Base-by-base conservation (phyloP, 2,113 vertebrate genomes). In the Hylia prasina region DNA sequence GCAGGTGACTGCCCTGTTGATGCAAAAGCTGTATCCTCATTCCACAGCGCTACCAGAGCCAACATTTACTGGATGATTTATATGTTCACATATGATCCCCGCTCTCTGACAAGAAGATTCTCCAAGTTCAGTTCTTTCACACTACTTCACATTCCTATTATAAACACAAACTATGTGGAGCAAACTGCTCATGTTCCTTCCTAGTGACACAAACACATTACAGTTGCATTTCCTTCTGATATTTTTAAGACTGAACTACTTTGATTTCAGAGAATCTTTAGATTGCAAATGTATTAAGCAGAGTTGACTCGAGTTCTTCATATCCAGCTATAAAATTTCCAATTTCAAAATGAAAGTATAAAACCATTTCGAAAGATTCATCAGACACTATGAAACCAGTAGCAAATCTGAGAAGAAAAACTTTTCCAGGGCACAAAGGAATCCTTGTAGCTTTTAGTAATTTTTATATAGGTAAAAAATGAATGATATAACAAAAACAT, bases 131-230 rank as follows among this genome's bases (percentile, higher is more conserved):
- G 18, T 17, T 30, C 20, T 57, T 53, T 66, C 61, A 57, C 2
- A 4, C 31, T 44, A 42, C 16, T 44, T 57, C 42, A 48, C 23
- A n/a, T 31, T 76, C 10, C 13, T 40, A 27, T 8, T 20, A 51
- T 20, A 30, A 82, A 75, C 61, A 78, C 21, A 65, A 69, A 87
- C 19, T 50, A 9, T 6, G 16, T 5, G 5, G 25, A 84, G 23
- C 5, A n/a, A 82, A 45, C 8, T 33, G 44, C 13, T 50, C 15
- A 5, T 4, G 9, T 11, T 76, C 35, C 68, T 76, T 72, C 44
- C 48, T 20, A 37, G 44, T 40, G 12, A 51, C 27, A 37, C 0
- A 0, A 10, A 17, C 15, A 35, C 0, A 1, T 40, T 53, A 30
- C 27, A 89, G 60, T 6, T 61, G 37, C 40, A 44, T 33, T 65